Percentiles rank a stretch among this genome's conserved stretches.
Evolutionary conservation across 1,140 invertebrate genomes (phyloP).

Genomic region (Orchesella cincta): DNA sequence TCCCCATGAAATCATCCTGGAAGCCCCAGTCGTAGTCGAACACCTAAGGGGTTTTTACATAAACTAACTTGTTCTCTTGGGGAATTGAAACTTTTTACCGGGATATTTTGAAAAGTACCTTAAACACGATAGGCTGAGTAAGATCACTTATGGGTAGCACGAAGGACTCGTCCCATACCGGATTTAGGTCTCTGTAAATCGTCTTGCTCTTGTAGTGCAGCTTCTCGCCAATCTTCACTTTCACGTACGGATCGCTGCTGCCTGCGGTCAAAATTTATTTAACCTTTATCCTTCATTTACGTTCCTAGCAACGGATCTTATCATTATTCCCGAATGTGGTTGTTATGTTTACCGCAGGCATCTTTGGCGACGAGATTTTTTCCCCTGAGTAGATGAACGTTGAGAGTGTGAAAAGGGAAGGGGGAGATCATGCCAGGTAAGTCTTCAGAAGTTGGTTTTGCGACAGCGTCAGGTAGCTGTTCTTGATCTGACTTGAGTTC

Average conservation of each 20-base stretch:
- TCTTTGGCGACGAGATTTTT: slow-evolving; percentile 88
- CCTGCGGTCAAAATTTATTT: slow-evolving; percentile 62
- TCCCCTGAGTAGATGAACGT: slow-evolving; percentile 82
- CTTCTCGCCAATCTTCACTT: slow-evolving; percentile 87
- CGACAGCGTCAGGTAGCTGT: neutral
- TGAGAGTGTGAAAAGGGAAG: slow-evolving; percentile 85
- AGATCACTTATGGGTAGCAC: slow-evolving; percentile 92
- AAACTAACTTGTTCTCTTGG: slow-evolving; percentile 53
- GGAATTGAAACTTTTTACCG: neutral
- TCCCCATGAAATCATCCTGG: slow-evolving; percentile 96
- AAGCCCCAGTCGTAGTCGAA: slow-evolving; percentile 98
- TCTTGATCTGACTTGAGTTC: neutral
- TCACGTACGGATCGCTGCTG: slow-evolving; percentile 96
- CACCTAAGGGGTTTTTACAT: slow-evolving; percentile 63
- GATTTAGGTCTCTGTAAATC: slow-evolving; percentile 74
- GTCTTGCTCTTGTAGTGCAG: slow-evolving; percentile 92
- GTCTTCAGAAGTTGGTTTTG: neutral
- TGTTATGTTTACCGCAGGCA: slow-evolving; percentile 88
- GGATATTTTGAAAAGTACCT: no score
- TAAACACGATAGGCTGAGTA: slow-evolving; percentile 80
- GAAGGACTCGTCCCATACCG: slow-evolving; percentile 94
- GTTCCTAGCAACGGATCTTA: slow-evolving; percentile 11
- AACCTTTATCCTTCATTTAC: slow-evolving; percentile 17
- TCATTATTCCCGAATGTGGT: neutral
- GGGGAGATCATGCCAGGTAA: slow-evolving; percentile 39